Base-by-base conservation (phyloP, 2,113 vertebrate species). In the Neodontobutis hainanensis region DNA sequence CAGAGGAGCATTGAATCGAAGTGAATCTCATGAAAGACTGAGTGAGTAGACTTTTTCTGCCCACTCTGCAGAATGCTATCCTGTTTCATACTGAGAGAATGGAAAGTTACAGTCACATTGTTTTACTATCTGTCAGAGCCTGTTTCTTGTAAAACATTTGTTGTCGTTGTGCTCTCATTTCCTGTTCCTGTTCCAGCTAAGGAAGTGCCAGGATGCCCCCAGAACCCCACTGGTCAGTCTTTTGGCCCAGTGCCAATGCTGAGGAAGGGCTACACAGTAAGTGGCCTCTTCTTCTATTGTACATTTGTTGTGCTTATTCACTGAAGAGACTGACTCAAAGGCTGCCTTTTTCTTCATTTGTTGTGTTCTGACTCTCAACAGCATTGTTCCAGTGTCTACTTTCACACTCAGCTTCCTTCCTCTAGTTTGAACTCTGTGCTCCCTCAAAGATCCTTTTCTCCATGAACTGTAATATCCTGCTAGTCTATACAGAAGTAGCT, bases 241-340 rank as follows among this genome's bases (percentile, higher is more conserved):
- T 92, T 95, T 68, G 93, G 95, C 61, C 94, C 95, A 49, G 96
- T 95, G n/a, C 95, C 95, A 71, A 93, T 95, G 92, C 94, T 94
- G 67, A 92, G 96, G 84, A 99, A 96, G 86, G 93, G 93, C 5
- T 95, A 94, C 82, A 87, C 92, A 5, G 97, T 97, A 88, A 94
- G 95, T 92, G 16, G 61, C 9, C n/a, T 50, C 38, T 32, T 71
- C 34, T 16, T 48, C 11, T 45, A 11, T 0, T 3, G 56, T 6
- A 5, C 11, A 34, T 66, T 11, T 34, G 9, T 46, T 53, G 32
- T 61, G 47, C 50, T 65, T 53, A 59, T 47, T 83, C 40, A 34
- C 64, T 79, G 48, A 46, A 46, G 44, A 47, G 57, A 8, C 32
- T 7, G 5, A 70, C 40, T 73, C 44, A 59, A 34, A 16, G 14